Evolutionary conservation across 2,888 invertebrate species (phyloP).

Genomic region (Idaea biselata): DNA sequence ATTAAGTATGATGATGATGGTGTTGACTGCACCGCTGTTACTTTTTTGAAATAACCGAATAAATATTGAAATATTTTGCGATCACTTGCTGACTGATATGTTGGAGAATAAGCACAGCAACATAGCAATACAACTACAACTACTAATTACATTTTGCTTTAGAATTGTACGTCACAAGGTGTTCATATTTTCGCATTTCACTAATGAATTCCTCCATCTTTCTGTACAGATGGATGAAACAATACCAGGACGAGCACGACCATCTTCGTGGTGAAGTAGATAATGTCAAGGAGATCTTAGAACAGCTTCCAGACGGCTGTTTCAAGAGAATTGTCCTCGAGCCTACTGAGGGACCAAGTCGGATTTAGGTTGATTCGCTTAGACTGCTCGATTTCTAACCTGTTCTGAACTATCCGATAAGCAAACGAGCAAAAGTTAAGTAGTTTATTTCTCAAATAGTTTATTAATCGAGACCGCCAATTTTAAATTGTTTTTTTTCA

Average conservation of each 20-base stretch:
- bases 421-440: neutral
- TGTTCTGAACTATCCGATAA: neutral
- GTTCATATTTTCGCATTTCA: neutral
- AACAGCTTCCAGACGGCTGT: slow-evolving; percentile 89
- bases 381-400: neutral
- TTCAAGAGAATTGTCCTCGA: slow-evolving; percentile 89
- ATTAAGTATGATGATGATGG: no score
- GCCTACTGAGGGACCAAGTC: slow-evolving; percentile 75
- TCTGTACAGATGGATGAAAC: slow-evolving; percentile 84
- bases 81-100: no score
- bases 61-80: no score
- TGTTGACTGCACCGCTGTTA: no score
- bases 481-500: no score
- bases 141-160: no score
- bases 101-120: no score
- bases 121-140: no score
- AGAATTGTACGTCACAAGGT: no score
- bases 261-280: slow-evolving; percentile 87
- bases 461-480: no score
- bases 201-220: slow-evolving; percentile 1
- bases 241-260: slow-evolving; percentile 88
- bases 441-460: no score
- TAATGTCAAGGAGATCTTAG: slow-evolving; percentile 90
- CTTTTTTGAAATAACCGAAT: no score
- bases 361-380: slow-evolving; percentile 46